Evolutionary conservation across 1,140 invertebrate species (phyloP), one percentile per base, ranked within the genome.

Genomic region (Globodera rostochiensis): DNA sequence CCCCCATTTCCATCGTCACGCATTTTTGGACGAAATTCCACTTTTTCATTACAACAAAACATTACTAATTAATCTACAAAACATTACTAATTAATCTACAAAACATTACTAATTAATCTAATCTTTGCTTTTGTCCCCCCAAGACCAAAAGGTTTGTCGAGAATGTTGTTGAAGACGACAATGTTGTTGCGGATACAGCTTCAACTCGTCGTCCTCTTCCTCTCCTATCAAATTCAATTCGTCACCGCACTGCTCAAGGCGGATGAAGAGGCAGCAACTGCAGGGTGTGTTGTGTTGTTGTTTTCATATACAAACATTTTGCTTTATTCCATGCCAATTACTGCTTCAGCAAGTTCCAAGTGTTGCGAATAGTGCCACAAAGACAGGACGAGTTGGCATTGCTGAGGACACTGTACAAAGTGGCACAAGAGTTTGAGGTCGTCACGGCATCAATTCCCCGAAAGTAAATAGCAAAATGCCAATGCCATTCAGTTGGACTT

Each of bases 401-500:
- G 64, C 73, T 85, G 21, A 67, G 74, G 1, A 78, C 80, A 2
- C 45, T 85, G 21, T 85, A 85, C 57, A 85, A 86, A 66, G 74
- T 73, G 6, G 66, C 75, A n/a, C 66, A 87, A 11, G 77, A 83
- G 45, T 83, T 81, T 78, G 79, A 85, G 66, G 84, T 85, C 3
- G 70, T 36, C 13, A 47, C 19, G 45, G 21, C 53, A 53, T 15
- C 0, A 53, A 9, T 53, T 3, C 57, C 15, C 57, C 57, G 15
- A 15, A 8, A 36, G 47, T 1, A 46, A 11, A 53, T 82, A 25
- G 47, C 13, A 4, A 36, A 66, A 47, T 36, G 53, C 25, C 15
- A n/a, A 6, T 47, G 21, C 47, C 64, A 78, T 88, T 80, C 57
- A 90, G 86, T 71, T 91, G 13, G 88, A 92, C 86, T 93, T 93